A percentile compares a stretch with the other conserved stretches of the same genome.
These are phyloP conservation scores for Triops cancriformis DNA, from an alignment of 1,140 invertebrate species.

Conservation along the genomic window DNA sequence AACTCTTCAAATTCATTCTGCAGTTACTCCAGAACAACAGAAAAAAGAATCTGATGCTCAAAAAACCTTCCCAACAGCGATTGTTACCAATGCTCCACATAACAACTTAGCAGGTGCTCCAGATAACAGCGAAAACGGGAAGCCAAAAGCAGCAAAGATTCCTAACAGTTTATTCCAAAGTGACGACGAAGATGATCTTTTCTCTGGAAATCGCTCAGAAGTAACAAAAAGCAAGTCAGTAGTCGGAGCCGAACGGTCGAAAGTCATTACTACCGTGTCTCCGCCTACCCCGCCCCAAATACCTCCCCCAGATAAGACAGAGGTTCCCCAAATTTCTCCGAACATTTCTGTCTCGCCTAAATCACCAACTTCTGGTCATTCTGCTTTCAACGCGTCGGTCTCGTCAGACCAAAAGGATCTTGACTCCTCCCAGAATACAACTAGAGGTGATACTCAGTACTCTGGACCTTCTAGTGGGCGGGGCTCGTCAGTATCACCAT, in stretches of 20 bases:
- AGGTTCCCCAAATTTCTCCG: too few relatives aligned
- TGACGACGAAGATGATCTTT: constrained; percentile 18
- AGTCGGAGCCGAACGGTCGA: too few relatives aligned
- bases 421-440: too few relatives aligned
- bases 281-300: too few relatives aligned
- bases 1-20: too few relatives aligned
- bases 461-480: too few relatives aligned
- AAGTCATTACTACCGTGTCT: too few relatives aligned
- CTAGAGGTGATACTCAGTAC: too few relatives aligned
- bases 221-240: background rate
- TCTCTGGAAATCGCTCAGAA: background rate
- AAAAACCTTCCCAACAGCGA: background rate
- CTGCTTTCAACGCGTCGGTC: background rate
- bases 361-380: background rate
- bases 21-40: background rate
- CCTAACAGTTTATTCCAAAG: background rate
- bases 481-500: too few relatives aligned
- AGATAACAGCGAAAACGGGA: background rate
- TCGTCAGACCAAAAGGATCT: background rate
- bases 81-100: background rate
- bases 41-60: background rate
- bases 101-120: background rate
- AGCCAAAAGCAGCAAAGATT: background rate
- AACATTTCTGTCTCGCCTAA: background rate
- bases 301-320: too few relatives aligned